phyloP scores from a whole-genome alignment of 1,140 invertebrate species.

The Drosophila hydei region DNA sequence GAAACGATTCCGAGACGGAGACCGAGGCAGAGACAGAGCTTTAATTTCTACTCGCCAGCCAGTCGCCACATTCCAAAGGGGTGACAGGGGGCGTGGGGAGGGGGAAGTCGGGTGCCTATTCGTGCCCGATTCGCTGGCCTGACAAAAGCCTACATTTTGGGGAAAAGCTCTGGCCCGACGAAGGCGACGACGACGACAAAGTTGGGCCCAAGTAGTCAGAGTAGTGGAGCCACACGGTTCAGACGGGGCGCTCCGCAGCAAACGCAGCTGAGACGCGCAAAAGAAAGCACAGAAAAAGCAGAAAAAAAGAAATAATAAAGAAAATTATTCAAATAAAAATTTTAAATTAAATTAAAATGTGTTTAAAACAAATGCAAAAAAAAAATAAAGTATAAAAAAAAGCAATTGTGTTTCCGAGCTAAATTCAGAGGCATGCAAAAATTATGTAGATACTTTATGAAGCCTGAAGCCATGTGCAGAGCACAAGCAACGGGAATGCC shows the following conservation, averaged over 20 bases:
- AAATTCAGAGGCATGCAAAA: constrained; percentile 11
- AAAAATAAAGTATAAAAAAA: not conserved
- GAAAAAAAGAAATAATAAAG: constrained; percentile 35
- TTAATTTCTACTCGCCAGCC: constrained; percentile 53
- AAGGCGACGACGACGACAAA: constrained; percentile 53
- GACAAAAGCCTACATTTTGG: constrained; percentile 68
- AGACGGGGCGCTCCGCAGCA: constrained; percentile 72
- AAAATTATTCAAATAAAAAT: constrained; percentile 2
- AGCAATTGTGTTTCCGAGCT: not conserved
- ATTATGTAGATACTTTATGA: constrained; percentile 46
- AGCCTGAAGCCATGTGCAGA: constrained; percentile 47
- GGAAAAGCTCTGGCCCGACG: constrained; percentile 72
- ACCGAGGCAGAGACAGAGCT: constrained; percentile 28
- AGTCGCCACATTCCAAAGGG: constrained; percentile 49
- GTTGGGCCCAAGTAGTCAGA: constrained; percentile 73
- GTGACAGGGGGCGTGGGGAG: not conserved
- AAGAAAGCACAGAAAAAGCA: constrained; percentile 21
- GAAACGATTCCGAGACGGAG: not conserved
- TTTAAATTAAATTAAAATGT: constrained; percentile 8
- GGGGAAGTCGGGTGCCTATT: constrained; percentile 20
- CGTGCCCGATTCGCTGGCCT: constrained; percentile 14
- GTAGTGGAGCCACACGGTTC: constrained; percentile 80
- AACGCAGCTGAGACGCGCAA: constrained; percentile 59
- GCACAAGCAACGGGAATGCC: constrained; percentile 20
- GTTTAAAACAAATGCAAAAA: constrained; percentile 1